A percentile compares a stretch with the other conserved stretches of the same genome.
phyloP scores from a whole-genome alignment of 1,140 invertebrate species.

The Cydia pomonella region DNA sequence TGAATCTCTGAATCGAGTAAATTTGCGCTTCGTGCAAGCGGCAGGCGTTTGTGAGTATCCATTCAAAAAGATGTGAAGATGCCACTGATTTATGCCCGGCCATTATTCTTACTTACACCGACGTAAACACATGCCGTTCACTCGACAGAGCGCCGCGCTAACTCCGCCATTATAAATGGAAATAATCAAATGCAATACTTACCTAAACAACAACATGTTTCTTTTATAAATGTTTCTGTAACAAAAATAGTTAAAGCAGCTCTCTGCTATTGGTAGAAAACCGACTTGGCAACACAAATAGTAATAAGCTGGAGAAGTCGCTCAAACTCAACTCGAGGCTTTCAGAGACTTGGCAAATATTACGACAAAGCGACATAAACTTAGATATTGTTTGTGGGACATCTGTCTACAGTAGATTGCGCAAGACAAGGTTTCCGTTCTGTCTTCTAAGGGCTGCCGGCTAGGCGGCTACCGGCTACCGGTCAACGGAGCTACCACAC shows the following conservation, averaged over 20 bases:
- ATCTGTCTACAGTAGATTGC: slow-evolving; percentile 45
- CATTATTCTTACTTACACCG: slow-evolving; percentile 63
- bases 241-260: slow-evolving; percentile 24
- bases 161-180: slow-evolving; percentile 30
- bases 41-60: slow-evolving; percentile 58
- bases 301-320: slow-evolving; percentile 66
- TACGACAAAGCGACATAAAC: slow-evolving; percentile 62
- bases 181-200: slow-evolving; percentile 26
- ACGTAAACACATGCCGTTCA: slow-evolving; percentile 63
- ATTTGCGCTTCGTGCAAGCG: slow-evolving; percentile 44
- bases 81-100: slow-evolving; percentile 58
- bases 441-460: slow-evolving; percentile 18
- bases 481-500: neutral
- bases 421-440: slow-evolving; percentile 31
- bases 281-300: slow-evolving; percentile 62
- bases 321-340: slow-evolving; percentile 54
- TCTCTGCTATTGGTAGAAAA: neutral
- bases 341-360: slow-evolving; percentile 59
- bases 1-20: slow-evolving; percentile 41
- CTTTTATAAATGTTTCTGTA: neutral
- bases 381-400: slow-evolving; percentile 64
- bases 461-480: slow-evolving; percentile 18
- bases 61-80: slow-evolving; percentile 59
- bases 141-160: slow-evolving; percentile 38
- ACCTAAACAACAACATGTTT: neutral